Evolutionary conservation across 2,113 vertebrate species (phyloP).

Genomic region (Spermophilus dauricus): DNA sequence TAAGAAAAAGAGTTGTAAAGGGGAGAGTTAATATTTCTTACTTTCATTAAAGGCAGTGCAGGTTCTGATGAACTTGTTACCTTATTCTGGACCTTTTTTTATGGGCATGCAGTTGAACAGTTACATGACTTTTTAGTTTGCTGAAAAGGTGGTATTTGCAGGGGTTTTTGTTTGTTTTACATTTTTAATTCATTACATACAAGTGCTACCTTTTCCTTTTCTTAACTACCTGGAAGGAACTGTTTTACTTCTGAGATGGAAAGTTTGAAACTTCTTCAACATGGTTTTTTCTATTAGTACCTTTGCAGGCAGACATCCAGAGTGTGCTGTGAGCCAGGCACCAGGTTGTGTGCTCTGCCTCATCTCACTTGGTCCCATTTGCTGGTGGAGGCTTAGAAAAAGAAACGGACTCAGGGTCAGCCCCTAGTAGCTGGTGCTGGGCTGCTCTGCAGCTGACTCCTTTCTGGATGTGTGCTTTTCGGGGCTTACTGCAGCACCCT

Average conservation of each 20-base stretch:
- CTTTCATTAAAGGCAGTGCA: not conserved
- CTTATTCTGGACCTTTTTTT: conserved; percentile 28
- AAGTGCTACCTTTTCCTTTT: not conserved
- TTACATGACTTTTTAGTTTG: conserved; percentile 4
- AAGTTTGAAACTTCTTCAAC: not conserved
- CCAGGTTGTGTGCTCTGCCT: not conserved
- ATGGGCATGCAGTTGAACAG: not conserved
- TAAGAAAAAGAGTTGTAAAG: not conserved
- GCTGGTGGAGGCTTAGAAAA: not conserved
- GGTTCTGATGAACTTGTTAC: conserved; percentile 18
- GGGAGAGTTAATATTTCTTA: conserved; percentile 52
- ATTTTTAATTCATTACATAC: not conserved
- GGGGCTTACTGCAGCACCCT: not conserved
- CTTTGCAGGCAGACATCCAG: accelerated
- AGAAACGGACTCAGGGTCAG: not conserved
- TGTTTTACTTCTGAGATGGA: not conserved
- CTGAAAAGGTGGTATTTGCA: not conserved
- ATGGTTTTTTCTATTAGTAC: not conserved
- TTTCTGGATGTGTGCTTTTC: not conserved
- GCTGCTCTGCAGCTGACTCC: not conserved
- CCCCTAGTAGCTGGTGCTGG: not conserved
- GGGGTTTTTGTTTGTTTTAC: not conserved
- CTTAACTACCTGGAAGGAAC: not conserved
- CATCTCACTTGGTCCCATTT: not conserved
- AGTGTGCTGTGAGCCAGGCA: not conserved